Conservation (phyloP, 1,140 invertebrate species). For the Campoletis sonorensis region DNA sequence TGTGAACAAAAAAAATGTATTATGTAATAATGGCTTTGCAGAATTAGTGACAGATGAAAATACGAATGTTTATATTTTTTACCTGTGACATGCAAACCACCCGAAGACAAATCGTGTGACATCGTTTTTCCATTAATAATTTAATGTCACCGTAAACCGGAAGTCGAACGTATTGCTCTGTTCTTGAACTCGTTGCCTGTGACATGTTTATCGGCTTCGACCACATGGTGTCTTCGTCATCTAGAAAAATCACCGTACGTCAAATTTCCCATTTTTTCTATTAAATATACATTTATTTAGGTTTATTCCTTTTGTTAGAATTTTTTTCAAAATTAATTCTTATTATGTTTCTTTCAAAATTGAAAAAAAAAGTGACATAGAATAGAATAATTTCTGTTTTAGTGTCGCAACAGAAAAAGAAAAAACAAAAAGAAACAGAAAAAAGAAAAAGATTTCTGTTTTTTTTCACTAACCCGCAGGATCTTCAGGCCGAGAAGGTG, state of each 20-base stretch:
- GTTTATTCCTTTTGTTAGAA: no score
- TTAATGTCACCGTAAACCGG: slow-evolving; percentile 84
- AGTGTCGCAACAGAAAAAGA: slow-evolving; percentile 51
- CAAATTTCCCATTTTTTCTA: not conserved
- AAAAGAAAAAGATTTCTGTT: no score
- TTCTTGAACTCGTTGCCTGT: slow-evolving; percentile 52
- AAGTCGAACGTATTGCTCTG: slow-evolving; percentile 82
- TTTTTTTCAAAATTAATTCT: no score
- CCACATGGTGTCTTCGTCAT: slow-evolving; percentile 54
- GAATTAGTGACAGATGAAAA: not conserved
- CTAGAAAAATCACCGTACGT: slow-evolving; percentile 41
- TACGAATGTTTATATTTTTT: not conserved
- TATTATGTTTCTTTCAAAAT: no score
- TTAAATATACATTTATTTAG: not conserved
- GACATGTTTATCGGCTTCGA: slow-evolving; percentile 67
- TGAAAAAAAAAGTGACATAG: no score
- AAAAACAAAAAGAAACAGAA: no score
- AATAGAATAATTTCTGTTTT: slow-evolving; percentile 45
- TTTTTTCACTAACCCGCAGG: slow-evolving; percentile 36
- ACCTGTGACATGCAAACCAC: slow-evolving; percentile 81
- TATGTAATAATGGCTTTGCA: not conserved
- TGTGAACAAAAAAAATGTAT: not conserved
- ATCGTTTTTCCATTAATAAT: slow-evolving; percentile 79
- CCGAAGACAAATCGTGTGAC: slow-evolving; percentile 78
- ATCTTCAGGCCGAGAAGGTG: not conserved